Base-by-base conservation (phyloP, 2,113 vertebrate species). In the Chitala chitala region DNA sequence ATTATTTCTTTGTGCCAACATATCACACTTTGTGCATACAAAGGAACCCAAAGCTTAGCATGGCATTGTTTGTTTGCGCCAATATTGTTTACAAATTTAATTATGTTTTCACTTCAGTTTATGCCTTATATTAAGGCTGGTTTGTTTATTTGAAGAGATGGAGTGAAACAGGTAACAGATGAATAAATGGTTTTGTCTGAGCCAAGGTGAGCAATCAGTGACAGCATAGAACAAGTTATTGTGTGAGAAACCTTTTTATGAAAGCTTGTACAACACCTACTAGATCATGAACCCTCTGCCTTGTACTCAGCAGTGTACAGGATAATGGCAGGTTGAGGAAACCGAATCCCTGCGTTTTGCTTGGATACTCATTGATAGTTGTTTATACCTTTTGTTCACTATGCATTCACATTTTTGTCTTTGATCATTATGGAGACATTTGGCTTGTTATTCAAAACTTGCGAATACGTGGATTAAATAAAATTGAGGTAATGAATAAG, bases 251-350 rank as follows among this genome's bases (percentile, higher is more conserved):
- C 17, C 31, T 63, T 8, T 38, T 33, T 36, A 36, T 33, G 38
- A 33, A 63, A 63, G 15, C 33, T 29, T 63, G 31, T 33, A 20
- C 33, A 36, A 7, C 6, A 63, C 38, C 59, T 8, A 36, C 17
- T 33, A 36, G 59, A n/a, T 63, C 59, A 46, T 46, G 5, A 20
- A 38, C 59, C 31, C n/a, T 36, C n/a, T n/a, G n/a, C 59, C 59
- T 20, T 63, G 59, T 63, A n/a, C 59, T 63, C 59, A 22, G 59
- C 59, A 63, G 17, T 36, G n/a, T 63, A 36, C 31, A 38, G 33
- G 9, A 63, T 40, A 33, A 20, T n/a, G 38, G 31, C 33, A 63
- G 29, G 59, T 36, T 36, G 31, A 33, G 38, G 9, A 38, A 63
- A 3, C 5, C 59, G 3, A 61, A 61, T 6, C 44, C n/a, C n/a